A percentile compares a stretch with the other conserved stretches of the same genome.
These are phyloP conservation scores for Varanus salvator DNA, from an alignment of 2,113 vertebrate genomes.

Conservation along the genomic window DNA sequence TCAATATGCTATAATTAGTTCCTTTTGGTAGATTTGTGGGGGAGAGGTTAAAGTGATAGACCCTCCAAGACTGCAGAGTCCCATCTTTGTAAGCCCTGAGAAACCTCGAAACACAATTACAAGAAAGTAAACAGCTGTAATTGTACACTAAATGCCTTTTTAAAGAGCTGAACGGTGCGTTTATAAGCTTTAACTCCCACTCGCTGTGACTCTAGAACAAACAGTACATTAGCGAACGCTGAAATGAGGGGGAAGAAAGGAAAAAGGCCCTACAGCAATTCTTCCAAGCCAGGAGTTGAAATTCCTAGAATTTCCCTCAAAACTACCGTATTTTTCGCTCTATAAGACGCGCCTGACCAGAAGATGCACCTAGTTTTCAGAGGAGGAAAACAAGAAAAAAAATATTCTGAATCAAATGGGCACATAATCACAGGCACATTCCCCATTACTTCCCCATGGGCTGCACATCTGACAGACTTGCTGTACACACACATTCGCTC, in stretches of 20 bases:
- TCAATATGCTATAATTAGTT: conserved; percentile 65
- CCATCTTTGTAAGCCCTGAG: conserved; percentile 69
- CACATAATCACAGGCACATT: too few relatives aligned
- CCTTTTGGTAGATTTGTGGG: conserved; percentile 45
- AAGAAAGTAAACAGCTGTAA: conserved; percentile 77
- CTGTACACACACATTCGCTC: too few relatives aligned
- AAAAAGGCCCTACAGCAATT: conserved; percentile 16
- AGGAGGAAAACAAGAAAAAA: too few relatives aligned
- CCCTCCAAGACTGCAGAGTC: conserved; percentile 72
- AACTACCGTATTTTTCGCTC: too few relatives aligned
- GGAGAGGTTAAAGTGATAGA: conserved; percentile 52
- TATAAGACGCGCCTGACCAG: too few relatives aligned
- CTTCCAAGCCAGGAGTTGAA: conserved; percentile 41
- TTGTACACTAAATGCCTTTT: conserved; percentile 77
- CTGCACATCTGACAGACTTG: too few relatives aligned
- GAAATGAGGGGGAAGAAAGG: conserved; percentile 30
- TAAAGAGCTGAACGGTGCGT: conserved; percentile 74
- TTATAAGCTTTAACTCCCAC: conserved; percentile 75
- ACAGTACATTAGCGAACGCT: conserved; percentile 71
- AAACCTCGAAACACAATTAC: conserved; percentile 75
- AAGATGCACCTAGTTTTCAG: too few relatives aligned
- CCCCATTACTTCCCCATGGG: too few relatives aligned
- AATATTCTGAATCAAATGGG: too few relatives aligned
- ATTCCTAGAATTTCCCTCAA: not conserved
- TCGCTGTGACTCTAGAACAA: conserved; percentile 73